These are phyloP conservation scores for Misgurnus mizolepis DNA, from an alignment of 2,113 vertebrate species.

Conservation along the genomic window DNA sequence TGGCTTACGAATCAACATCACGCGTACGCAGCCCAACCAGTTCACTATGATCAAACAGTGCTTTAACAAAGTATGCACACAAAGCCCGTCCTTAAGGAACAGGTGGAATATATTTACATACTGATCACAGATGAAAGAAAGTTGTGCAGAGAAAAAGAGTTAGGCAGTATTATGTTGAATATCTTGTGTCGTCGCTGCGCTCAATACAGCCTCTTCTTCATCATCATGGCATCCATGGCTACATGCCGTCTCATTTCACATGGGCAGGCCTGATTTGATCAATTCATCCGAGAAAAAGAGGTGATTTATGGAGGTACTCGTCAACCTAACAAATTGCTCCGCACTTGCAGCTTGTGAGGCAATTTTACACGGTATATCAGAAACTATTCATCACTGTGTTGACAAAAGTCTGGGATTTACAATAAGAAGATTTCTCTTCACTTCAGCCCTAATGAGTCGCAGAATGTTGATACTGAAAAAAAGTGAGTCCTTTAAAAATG, in stretches of 20 bases:
- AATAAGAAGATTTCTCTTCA: slow-evolving; percentile 28
- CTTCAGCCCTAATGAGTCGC: slow-evolving; percentile 1
- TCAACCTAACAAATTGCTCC: slow-evolving; percentile 38
- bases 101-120: slow-evolving; percentile 43
- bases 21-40: slow-evolving; percentile 8
- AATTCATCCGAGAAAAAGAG: slow-evolving; percentile 35
- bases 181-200: slow-evolving; percentile 10
- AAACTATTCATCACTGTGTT: slow-evolving; percentile 47
- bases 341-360: slow-evolving; percentile 21
- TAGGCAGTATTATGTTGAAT: slow-evolving; percentile 22
- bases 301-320: slow-evolving; percentile 51
- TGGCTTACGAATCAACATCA: slow-evolving; percentile 47
- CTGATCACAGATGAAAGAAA: slow-evolving; percentile 49
- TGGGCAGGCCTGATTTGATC: slow-evolving; percentile 43
- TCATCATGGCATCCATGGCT: neutral
- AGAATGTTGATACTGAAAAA: neutral
- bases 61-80: slow-evolving; percentile 50
- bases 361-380: slow-evolving; percentile 34
- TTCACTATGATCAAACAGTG: slow-evolving; percentile 60
- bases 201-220: slow-evolving; percentile 13
- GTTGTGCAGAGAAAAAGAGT: neutral
- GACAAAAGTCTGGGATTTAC: slow-evolving; percentile 20
- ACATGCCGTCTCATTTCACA: slow-evolving; percentile 42
- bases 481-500: too few relatives aligned
- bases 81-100: slow-evolving; percentile 46